These are phyloP conservation scores for Galaxias olidus DNA, from an alignment of 2,797 vertebrate genomes.

Conservation along the genomic window DNA sequence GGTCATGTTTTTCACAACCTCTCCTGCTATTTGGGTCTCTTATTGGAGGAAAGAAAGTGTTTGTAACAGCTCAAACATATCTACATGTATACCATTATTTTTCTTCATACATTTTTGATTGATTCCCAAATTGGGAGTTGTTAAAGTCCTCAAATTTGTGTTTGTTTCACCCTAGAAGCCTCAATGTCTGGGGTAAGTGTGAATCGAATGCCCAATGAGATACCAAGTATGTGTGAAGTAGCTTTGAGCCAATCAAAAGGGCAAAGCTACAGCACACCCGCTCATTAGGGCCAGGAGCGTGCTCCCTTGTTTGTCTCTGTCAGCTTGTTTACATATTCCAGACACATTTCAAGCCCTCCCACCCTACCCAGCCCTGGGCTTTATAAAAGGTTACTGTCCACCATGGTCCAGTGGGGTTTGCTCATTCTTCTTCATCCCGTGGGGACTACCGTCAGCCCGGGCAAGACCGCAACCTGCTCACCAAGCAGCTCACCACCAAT, in stretches of 20 bases:
- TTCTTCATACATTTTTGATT: no score
- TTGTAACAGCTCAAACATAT: no score
- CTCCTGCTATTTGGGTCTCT: no score
- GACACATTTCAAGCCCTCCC: slow-evolving; percentile 58
- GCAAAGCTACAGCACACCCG: slow-evolving; percentile 4
- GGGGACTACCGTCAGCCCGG: slow-evolving; percentile 64
- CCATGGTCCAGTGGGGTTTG: slow-evolving; percentile 53
- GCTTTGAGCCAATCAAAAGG: slow-evolving; percentile 29
- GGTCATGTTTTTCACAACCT: no score
- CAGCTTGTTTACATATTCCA: slow-evolving; percentile 20
- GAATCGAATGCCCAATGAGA: slow-evolving; percentile 48
- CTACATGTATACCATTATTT: no score
- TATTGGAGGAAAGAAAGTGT: no score
- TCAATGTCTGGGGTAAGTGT: slow-evolving; percentile 52
- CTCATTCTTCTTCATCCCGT: slow-evolving; percentile 62
- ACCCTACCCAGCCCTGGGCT: slow-evolving; percentile 50
- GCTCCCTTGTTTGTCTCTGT: slow-evolving; percentile 42
- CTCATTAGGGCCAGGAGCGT: slow-evolving; percentile 28
- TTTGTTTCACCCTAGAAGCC: slow-evolving; percentile 1
- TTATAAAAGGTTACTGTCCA: slow-evolving; percentile 60
- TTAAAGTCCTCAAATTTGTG: background rate
- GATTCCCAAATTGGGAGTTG: background rate
- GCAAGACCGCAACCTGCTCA: slow-evolving; percentile 29
- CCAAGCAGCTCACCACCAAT: slow-evolving; percentile 16
- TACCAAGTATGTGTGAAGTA: slow-evolving; percentile 64